Evolutionary conservation across 2,113 vertebrate species (phyloP).

Genomic region (Albula goreensis): DNA sequence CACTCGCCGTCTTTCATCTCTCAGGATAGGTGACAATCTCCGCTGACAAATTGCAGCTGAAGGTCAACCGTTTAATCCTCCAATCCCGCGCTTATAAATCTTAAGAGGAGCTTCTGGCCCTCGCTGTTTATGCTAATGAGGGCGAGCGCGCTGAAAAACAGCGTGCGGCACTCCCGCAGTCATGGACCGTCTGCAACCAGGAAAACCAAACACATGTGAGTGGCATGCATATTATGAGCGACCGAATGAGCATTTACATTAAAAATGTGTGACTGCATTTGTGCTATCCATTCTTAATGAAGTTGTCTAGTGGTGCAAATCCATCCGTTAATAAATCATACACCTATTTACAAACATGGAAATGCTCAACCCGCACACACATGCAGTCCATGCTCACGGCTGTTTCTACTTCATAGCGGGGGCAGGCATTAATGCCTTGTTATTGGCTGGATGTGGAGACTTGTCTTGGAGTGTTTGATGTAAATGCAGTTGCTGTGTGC

Average conservation of each 20-base stretch:
- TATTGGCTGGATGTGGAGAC: neutral
- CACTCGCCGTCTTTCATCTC: neutral
- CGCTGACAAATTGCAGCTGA: neutral
- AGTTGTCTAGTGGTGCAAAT: neutral
- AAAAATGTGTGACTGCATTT: neutral
- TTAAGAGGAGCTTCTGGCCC: neutral
- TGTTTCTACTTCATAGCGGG: neutral
- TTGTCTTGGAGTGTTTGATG: neutral
- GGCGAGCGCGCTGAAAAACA: neutral
- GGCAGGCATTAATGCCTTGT: neutral
- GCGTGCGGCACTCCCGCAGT: neutral
- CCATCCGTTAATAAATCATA: constrained; percentile 1
- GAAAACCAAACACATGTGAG: neutral
- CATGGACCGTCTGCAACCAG: neutral
- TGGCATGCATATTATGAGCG: too few relatives aligned
- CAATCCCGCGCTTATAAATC: neutral
- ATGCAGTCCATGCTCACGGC: neutral
- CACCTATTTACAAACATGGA: neutral
- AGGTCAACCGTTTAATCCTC: neutral
- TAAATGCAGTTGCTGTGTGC: neutral
- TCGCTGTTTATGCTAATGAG: neutral
- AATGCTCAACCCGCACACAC: neutral
- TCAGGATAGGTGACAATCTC: neutral
- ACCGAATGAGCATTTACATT: too few relatives aligned
- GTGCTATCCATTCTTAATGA: neutral